Evolutionary conservation across 1,140 invertebrate genomes (phyloP).

Genomic region (Aphelinus certus): DNA sequence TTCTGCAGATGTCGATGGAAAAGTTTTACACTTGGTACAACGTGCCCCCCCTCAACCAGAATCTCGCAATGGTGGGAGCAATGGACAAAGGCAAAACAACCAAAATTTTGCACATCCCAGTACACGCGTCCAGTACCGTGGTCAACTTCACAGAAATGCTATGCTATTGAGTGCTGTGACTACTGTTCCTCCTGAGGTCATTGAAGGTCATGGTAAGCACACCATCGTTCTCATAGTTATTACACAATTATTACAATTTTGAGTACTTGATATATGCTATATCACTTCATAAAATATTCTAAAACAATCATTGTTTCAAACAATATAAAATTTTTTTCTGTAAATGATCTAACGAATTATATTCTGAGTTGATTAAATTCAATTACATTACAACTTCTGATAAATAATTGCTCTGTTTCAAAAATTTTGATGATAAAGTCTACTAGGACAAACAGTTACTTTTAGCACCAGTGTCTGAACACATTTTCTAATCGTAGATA

Average conservation of each 20-base stretch:
- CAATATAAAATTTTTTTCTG: too few relatives aligned
- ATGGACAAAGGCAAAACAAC: conserved; percentile 51
- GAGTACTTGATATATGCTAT: too few relatives aligned
- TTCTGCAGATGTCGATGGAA: conserved; percentile 84
- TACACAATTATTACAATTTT: neutral
- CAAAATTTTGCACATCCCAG: conserved; percentile 46
- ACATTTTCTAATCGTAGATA: too few relatives aligned
- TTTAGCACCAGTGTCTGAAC: too few relatives aligned
- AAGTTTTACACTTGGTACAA: conserved; percentile 94
- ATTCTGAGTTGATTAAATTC: too few relatives aligned
- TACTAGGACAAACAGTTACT: too few relatives aligned
- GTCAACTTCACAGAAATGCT: conserved; percentile 64
- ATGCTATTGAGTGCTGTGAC: conserved; percentile 75
- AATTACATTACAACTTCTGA: too few relatives aligned
- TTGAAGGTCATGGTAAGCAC: conserved; percentile 65
- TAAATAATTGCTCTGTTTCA: too few relatives aligned
- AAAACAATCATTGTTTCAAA: too few relatives aligned
- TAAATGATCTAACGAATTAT: too few relatives aligned
- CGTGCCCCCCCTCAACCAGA: conserved; percentile 73
- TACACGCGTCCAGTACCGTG: conserved; percentile 43
- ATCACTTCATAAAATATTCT: too few relatives aligned
- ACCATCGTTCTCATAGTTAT: neutral
- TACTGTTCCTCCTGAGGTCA: conserved; percentile 68
- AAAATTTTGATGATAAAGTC: too few relatives aligned
- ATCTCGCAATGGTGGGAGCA: conserved; percentile 53